Conservation (phyloP, 2,113 vertebrate genomes). For the Furnarius figulus region DNA sequence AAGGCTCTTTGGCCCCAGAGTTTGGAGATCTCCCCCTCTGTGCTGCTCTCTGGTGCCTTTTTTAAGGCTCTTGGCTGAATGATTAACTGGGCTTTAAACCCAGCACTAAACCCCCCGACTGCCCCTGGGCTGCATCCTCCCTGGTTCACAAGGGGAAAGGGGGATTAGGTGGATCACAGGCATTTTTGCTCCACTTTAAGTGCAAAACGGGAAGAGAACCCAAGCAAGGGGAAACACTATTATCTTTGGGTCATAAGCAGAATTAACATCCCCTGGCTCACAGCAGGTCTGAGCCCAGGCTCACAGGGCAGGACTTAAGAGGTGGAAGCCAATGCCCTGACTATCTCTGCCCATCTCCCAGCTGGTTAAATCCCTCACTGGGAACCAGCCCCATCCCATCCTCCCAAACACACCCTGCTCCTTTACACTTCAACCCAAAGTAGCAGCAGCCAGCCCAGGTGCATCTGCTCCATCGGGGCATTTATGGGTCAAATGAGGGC, state of each 20-base stretch:
- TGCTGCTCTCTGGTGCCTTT: not conserved
- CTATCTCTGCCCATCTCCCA: fast-evolving
- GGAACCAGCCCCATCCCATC: not conserved
- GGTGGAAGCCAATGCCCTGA: too few species aligned
- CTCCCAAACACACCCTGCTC: not conserved
- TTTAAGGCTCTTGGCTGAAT: not conserved
- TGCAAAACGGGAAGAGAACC: fast-evolving
- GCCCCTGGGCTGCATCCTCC: fast-evolving
- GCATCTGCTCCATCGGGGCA: fast-evolving
- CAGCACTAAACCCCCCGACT: not conserved
- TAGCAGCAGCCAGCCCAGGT: not conserved
- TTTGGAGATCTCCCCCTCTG: not conserved
- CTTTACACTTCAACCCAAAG: fast-evolving
- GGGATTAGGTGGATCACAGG: fast-evolving
- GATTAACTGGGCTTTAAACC: not conserved
- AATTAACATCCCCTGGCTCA: not conserved
- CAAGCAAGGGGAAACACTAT: not conserved
- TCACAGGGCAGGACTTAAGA: not conserved
- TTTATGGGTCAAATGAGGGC: fast-evolving
- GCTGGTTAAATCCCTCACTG: not conserved
- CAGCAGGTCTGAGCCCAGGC: not conserved
- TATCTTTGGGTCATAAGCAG: fast-evolving
- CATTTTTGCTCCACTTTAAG: not conserved
- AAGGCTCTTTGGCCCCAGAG: not conserved
- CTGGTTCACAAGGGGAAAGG: fast-evolving